Evolutionary conservation across 1,140 invertebrate species (phyloP).

Genomic region (Dendroctonus ponderosae): DNA sequence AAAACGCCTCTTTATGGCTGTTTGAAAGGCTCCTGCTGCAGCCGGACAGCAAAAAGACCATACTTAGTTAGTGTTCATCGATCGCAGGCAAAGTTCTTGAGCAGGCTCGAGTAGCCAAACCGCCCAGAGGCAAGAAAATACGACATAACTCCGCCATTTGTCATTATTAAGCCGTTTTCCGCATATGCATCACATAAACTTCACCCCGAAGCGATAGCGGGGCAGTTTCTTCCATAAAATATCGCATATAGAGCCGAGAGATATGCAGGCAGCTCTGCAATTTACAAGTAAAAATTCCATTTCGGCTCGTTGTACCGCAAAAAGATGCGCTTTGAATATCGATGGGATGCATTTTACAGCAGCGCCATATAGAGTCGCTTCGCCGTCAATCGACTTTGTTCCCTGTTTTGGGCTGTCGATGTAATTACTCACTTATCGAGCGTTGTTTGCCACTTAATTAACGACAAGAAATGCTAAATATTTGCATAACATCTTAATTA

Average conservation of each 20-base stretch:
- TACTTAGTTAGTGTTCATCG: too few species aligned
- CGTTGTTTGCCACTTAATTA: background rate
- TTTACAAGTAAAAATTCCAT: conserved; percentile 22
- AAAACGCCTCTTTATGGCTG: too few species aligned
- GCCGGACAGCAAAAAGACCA: too few species aligned
- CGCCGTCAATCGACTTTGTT: too few species aligned
- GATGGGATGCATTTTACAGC: too few species aligned
- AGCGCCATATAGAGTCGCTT: too few species aligned
- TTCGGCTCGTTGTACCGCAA: background rate
- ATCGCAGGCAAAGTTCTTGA: too few species aligned
- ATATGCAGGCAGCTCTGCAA: background rate
- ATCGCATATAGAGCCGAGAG: conserved; percentile 12
- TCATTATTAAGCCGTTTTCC: conserved; percentile 28
- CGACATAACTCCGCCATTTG: conserved; percentile 14
- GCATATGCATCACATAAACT: conserved; percentile 27
- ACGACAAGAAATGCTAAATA: conserved; percentile 11
- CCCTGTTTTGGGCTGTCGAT: background rate
- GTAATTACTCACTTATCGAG: background rate
- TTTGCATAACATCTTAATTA: conserved; percentile 24
- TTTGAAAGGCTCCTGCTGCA: too few species aligned
- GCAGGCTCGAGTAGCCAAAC: too few species aligned
- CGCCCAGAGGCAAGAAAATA: too few species aligned
- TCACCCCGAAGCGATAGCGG: conserved; percentile 8
- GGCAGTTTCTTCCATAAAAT: conserved; percentile 22
- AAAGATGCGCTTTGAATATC: too few species aligned